These are phyloP conservation scores for Ectemnius lituratus DNA, from an alignment of 2,888 invertebrate genomes.

Conservation along the genomic window DNA sequence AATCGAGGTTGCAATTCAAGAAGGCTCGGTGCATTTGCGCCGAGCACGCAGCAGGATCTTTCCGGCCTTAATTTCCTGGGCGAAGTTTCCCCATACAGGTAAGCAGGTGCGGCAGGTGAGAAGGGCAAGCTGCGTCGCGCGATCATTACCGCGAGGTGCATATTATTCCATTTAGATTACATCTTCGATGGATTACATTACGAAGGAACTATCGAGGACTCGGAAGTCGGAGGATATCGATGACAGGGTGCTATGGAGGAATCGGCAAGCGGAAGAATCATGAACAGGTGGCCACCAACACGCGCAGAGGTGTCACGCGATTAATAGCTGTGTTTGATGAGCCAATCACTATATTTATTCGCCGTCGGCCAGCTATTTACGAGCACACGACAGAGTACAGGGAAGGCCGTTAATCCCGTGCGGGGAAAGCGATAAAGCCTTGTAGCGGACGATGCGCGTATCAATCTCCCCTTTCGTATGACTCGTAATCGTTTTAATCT, in stretches of 20 bases:
- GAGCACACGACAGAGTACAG: slow-evolving; percentile 1
- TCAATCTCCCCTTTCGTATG: background rate
- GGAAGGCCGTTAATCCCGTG: background rate
- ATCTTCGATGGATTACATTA: slow-evolving; percentile 19
- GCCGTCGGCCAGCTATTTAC: background rate
- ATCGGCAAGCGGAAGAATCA: background rate
- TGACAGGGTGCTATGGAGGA: background rate
- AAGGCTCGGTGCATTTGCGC: background rate
- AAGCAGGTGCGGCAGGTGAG: slow-evolving; percentile 53
- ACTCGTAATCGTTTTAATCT: too few species aligned
- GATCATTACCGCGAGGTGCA: slow-evolving; percentile 41
- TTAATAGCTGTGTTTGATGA: slow-evolving; percentile 3
- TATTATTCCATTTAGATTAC: slow-evolving; percentile 56
- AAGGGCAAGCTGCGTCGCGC: slow-evolving; percentile 25
- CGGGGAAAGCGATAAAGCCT: background rate
- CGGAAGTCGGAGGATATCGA: background rate
- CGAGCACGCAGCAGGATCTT: background rate
- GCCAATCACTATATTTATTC: background rate
- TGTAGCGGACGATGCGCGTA: background rate
- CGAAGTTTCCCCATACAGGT: slow-evolving; percentile 44
- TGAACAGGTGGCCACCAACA: slow-evolving; percentile 26
- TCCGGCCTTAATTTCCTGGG: slow-evolving; percentile 28
- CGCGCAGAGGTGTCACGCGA: slow-evolving; percentile 11
- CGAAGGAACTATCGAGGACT: slow-evolving; percentile 38
- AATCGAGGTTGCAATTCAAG: background rate